These are phyloP conservation scores for Riptortus pedestris DNA, from an alignment of 1,140 invertebrate genomes.

Conservation along the genomic window DNA sequence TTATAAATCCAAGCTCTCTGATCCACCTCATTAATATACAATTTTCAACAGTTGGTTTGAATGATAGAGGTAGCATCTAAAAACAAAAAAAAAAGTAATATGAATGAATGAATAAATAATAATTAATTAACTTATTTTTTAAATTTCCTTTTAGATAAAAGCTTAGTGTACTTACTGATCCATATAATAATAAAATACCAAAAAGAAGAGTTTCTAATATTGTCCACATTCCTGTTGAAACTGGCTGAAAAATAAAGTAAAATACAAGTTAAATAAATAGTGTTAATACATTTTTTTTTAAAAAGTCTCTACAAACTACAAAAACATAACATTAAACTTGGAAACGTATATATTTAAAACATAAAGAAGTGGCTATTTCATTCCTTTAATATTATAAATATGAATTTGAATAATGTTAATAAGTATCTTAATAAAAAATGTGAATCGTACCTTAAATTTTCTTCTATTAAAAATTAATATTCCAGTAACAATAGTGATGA, in stretches of 20 bases:
- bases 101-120: too few relatives aligned
- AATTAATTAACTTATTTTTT: too few relatives aligned
- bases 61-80: constrained; percentile 71
- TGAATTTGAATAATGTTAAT: too few relatives aligned
- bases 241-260: constrained; percentile 48
- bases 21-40: constrained; percentile 80
- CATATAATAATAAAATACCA: constrained; percentile 73
- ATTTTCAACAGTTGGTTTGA: constrained; percentile 58
- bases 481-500: constrained; percentile 25
- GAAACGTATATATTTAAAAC: too few relatives aligned
- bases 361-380: too few relatives aligned
- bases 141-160: too few relatives aligned
- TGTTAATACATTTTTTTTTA: too few relatives aligned
- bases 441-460: constrained; percentile 33
- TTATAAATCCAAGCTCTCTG: constrained; percentile 77
- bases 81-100: constrained; percentile 32
- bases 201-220: constrained; percentile 75
- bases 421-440: too few relatives aligned
- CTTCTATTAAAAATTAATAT: constrained; percentile 31
- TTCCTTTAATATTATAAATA: too few relatives aligned
- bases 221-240: constrained; percentile 77
- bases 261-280: background rate
- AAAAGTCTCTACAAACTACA: too few relatives aligned
- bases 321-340: too few relatives aligned
- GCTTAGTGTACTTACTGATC: constrained; percentile 71